A percentile compares a stretch with the other conserved stretches of the same genome.
phyloP scores from a whole-genome alignment of 2,888 invertebrate genomes.

The Metopia argyrocephala region DNA sequence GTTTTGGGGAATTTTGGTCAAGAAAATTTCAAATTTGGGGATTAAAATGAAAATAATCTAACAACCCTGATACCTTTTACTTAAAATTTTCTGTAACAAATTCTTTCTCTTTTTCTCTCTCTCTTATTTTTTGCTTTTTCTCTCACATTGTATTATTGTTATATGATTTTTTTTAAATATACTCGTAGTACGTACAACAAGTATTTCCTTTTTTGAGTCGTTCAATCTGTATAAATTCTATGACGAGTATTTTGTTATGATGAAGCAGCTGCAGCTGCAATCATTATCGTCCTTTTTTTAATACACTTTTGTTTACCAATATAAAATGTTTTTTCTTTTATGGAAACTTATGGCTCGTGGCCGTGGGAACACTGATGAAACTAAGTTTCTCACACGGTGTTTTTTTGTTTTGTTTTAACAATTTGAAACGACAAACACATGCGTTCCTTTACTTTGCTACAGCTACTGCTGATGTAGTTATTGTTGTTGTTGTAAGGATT shows the following conservation, averaged over 20 bases:
- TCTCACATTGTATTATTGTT: slow-evolving; percentile 21
- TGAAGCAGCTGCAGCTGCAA: slow-evolving; percentile 64
- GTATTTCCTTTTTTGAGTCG: slow-evolving; percentile 63
- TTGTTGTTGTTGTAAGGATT: slow-evolving; percentile 52
- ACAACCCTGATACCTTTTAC: too few relatives aligned
- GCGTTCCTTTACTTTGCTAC: slow-evolving; percentile 70
- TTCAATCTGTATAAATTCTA: slow-evolving; percentile 26
- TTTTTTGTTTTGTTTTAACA: slow-evolving; percentile 65
- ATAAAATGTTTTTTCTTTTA: slow-evolving; percentile 22
- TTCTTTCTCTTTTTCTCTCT: slow-evolving; percentile 7
- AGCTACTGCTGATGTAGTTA: slow-evolving; percentile 7
- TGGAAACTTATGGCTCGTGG: slow-evolving; percentile 78
- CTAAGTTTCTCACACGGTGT: slow-evolving; percentile 78
- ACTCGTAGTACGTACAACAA: too few relatives aligned
- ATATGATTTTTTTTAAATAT: too few relatives aligned
- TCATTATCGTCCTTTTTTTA: slow-evolving; percentile 42
- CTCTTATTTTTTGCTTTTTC: slow-evolving; percentile 11
- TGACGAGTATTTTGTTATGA: background rate
- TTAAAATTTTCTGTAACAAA: too few relatives aligned
- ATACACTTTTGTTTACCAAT: slow-evolving; percentile 17
- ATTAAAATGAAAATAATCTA: background rate
- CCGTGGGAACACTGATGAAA: slow-evolving; percentile 78
- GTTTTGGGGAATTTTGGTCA: too few relatives aligned
- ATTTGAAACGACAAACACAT: slow-evolving; percentile 66
- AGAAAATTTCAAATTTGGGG: slow-evolving; percentile 6